A percentile compares a stretch with the other conserved stretches of the same genome.
Evolutionary conservation across 2,797 vertebrate genomes (phyloP).

Genomic region (Amazona finschi): DNA sequence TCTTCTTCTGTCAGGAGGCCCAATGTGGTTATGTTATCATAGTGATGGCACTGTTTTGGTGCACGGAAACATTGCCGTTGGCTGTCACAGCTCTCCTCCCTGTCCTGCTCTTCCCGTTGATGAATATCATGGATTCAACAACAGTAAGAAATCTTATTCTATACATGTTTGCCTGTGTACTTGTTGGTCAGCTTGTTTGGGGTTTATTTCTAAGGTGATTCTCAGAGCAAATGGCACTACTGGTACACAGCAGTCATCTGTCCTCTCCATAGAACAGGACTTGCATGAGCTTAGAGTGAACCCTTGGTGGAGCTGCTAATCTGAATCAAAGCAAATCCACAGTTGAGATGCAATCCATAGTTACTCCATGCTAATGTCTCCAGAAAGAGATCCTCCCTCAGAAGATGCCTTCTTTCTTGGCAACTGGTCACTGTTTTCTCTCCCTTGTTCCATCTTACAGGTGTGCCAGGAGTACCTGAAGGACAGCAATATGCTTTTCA

Average conservation of each 20-base stretch:
- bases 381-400: background rate
- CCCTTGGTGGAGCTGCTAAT: background rate
- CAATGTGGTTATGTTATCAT: slow-evolving; percentile 86
- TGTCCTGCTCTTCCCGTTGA: slow-evolving; percentile 88
- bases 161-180: accelerated
- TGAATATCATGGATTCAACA: slow-evolving; percentile 86
- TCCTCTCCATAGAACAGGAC: background rate
- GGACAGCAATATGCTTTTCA: slow-evolving; percentile 91
- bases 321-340: background rate
- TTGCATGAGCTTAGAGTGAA: background rate
- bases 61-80: slow-evolving; percentile 91
- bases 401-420: background rate
- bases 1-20: slow-evolving; percentile 78
- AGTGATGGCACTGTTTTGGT: slow-evolving; percentile 93
- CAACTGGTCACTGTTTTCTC: background rate
- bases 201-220: background rate
- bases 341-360: background rate
- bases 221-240: background rate
- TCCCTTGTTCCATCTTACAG: slow-evolving; percentile 65
- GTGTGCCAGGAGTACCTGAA: slow-evolving; percentile 87
- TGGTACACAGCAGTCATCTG: background rate
- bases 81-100: slow-evolving; percentile 89
- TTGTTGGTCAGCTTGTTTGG: background rate
- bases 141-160: slow-evolving; percentile 58
- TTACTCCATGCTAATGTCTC: background rate